A percentile compares a stretch with the other conserved stretches of the same genome.
phyloP scores from a whole-genome alignment of 2,113 vertebrate genomes.

The Cercocebus atys region DNA sequence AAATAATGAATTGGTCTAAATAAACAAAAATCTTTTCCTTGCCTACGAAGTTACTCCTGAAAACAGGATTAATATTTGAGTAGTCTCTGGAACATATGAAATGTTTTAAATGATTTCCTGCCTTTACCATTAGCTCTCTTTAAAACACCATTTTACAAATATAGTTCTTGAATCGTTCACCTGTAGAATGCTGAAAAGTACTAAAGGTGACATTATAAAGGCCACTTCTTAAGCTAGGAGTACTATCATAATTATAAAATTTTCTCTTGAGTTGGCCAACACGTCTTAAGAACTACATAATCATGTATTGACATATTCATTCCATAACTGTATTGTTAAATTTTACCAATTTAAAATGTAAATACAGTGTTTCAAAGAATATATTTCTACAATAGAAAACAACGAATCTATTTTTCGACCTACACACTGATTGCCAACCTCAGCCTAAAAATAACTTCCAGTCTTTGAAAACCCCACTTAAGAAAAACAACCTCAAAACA shows the following conservation, averaged over 20 bases:
- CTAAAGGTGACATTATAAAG: neutral
- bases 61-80: neutral
- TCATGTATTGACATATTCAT: neutral
- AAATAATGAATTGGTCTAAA: slow-evolving; percentile 36
- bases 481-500: neutral
- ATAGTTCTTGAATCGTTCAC: neutral
- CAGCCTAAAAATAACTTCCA: neutral
- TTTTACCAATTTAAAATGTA: neutral
- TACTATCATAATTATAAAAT: neutral
- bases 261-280: neutral
- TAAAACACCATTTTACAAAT: neutral
- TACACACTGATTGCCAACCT: neutral
- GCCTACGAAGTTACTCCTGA: neutral
- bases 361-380: neutral
- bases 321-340: neutral
- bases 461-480: neutral
- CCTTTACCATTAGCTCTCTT: neutral
- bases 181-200: neutral
- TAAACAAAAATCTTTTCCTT: neutral
- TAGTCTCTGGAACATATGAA: neutral
- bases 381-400: neutral
- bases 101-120: neutral
- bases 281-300: neutral
- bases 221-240: neutral
- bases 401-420: neutral